These are phyloP conservation scores for Pachyrhynchus sulphureomaculatus DNA, from an alignment of 1,140 invertebrate genomes.

Conservation along the genomic window DNA sequence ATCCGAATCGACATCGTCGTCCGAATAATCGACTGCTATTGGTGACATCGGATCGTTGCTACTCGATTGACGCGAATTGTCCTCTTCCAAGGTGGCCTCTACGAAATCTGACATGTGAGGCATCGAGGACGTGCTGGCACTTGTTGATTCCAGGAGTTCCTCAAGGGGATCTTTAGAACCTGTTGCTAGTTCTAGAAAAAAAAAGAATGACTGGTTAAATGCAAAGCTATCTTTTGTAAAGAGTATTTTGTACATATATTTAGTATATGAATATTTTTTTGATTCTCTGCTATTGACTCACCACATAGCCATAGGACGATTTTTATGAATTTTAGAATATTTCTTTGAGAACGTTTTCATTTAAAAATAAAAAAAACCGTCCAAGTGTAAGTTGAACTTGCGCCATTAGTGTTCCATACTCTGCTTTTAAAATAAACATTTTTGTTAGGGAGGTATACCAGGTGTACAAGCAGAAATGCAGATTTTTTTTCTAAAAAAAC, in stretches of 20 bases:
- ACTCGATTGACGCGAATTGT: constrained; percentile 49
- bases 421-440: too few relatives aligned
- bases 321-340: too few relatives aligned
- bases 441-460: too few relatives aligned
- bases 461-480: too few relatives aligned
- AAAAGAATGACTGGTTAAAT: constrained; percentile 7
- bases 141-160: constrained; percentile 29
- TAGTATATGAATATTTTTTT: too few relatives aligned
- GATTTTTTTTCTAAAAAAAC: too few relatives aligned
- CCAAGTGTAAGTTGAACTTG: too few relatives aligned
- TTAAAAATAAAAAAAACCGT: too few relatives aligned
- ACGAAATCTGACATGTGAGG: constrained; percentile 39
- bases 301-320: too few relatives aligned
- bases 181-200: constrained; percentile 48
- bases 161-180: constrained; percentile 41
- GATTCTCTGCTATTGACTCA: too few relatives aligned
- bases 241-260: neutral
- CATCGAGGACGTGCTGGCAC: constrained; percentile 37
- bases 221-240: neutral
- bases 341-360: too few relatives aligned
- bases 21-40: constrained; percentile 45
- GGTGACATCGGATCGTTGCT: constrained; percentile 50
- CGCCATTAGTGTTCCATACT: too few relatives aligned
- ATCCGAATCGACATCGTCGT: constrained; percentile 52
- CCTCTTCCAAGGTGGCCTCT: constrained; percentile 42